Conservation (phyloP, 2,888 invertebrate genomes). For the Rhyacophila evoluta region DNA sequence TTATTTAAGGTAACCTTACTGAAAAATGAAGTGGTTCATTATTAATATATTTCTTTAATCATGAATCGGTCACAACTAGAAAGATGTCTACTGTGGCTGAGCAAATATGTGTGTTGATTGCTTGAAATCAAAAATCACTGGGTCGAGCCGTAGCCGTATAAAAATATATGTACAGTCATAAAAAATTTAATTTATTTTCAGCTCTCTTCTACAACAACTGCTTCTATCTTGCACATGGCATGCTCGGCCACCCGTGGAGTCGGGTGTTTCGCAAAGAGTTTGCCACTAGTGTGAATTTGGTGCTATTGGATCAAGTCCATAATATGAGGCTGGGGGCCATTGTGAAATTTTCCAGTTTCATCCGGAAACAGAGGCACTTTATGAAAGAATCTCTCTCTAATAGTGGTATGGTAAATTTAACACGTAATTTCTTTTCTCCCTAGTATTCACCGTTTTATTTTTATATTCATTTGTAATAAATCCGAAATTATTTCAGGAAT, state of each 20-base stretch:
- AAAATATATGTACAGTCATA: too few species aligned
- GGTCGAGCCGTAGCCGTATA: too few species aligned
- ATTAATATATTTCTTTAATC: too few species aligned
- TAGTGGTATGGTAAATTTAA: conserved; percentile 60
- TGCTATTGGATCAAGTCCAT: conserved; percentile 64
- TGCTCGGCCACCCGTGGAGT: conserved; percentile 69
- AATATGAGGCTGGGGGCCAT: conserved; percentile 65
- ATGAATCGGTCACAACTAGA: too few species aligned
- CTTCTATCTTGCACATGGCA: conserved; percentile 66
- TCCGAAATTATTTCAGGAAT: too few species aligned
- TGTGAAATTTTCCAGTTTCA: conserved; percentile 65
- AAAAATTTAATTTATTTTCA: conserved; percentile 57
- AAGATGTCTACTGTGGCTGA: too few species aligned
- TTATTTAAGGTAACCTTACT: too few species aligned
- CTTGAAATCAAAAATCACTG: too few species aligned
- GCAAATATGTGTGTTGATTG: too few species aligned
- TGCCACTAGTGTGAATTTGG: conserved; percentile 60
- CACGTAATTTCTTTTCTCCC: too few species aligned
- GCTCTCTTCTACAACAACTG: conserved; percentile 70
- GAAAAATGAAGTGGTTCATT: too few species aligned
- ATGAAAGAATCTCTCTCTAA: conserved; percentile 62
- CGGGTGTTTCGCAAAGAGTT: conserved; percentile 59
- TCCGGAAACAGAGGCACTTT: conserved; percentile 62
- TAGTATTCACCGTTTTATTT: too few species aligned
- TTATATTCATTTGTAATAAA: not conserved